A percentile compares a stretch with the other conserved stretches of the same genome.
Conservation (phyloP, 1,140 invertebrate species). For the Habropoda laboriosa region DNA sequence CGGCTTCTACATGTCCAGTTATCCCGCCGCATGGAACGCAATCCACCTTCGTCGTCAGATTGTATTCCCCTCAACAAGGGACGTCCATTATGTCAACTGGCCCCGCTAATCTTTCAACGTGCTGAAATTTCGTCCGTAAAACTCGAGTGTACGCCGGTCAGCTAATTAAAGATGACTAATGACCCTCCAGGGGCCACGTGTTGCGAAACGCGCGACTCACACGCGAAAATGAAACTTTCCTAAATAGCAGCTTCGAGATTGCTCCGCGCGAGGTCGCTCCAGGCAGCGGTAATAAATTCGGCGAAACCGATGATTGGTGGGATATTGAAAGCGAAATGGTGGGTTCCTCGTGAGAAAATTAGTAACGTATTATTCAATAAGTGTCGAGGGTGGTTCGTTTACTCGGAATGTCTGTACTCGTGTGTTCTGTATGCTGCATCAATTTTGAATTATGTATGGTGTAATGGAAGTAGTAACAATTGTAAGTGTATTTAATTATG, state of each 20-base stretch:
- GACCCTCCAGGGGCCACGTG: not conserved
- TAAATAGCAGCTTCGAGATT: not conserved
- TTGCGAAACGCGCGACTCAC: slow-evolving; percentile 9
- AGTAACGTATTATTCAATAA: no score
- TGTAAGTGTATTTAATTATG: no score
- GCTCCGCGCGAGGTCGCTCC: not conserved
- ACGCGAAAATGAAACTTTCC: slow-evolving; percentile 12
- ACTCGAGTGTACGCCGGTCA: not conserved
- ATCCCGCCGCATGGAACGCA: not conserved
- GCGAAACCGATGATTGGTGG: not conserved
- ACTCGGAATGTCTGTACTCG: no score
- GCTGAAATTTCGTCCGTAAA: slow-evolving; percentile 17
- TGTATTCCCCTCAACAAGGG: slow-evolving; percentile 11
- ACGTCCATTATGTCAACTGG: slow-evolving; percentile 27
- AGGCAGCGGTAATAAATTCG: not conserved
- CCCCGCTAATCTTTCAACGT: not conserved
- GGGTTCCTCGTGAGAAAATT: no score
- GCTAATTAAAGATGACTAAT: slow-evolving; percentile 36
- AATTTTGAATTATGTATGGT: no score
- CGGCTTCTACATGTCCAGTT: slow-evolving; percentile 13
- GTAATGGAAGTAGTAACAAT: no score
- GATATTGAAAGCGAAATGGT: not conserved
- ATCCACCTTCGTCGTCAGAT: not conserved
- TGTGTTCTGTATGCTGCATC: no score
- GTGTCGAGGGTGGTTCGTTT: not conserved